These are phyloP conservation scores for Corydoras maculifer DNA, from an alignment of 2,113 vertebrate genomes.

Conservation along the genomic window DNA sequence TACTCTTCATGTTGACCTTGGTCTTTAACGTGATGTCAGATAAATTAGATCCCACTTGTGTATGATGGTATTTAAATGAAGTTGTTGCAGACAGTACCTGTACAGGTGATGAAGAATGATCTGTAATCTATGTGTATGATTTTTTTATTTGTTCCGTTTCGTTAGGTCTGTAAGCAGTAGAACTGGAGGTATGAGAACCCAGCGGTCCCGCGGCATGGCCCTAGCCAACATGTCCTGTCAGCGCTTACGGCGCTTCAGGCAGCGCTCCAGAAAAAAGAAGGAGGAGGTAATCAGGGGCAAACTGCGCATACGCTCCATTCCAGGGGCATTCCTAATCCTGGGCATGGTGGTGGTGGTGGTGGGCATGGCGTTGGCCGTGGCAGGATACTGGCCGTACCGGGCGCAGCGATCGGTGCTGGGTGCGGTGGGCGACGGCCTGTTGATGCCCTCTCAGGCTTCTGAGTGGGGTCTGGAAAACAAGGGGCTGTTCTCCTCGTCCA, in stretches of 20 bases:
- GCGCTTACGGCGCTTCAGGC: conserved; percentile 49
- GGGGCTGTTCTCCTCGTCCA: conserved; percentile 49
- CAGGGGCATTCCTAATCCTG: conserved; percentile 82
- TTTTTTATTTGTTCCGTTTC: background rate
- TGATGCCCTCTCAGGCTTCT: conserved; percentile 35
- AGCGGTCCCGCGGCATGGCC: conserved; percentile 29
- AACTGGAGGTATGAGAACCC: conserved; percentile 54
- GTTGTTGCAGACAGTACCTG: no score
- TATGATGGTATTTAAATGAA: no score
- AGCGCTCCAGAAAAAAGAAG: conserved; percentile 56
- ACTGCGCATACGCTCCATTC: conserved; percentile 83
- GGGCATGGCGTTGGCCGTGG: conserved; percentile 83
- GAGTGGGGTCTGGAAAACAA: conserved; percentile 63
- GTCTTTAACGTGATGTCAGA: no score
- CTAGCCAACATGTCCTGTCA: conserved; percentile 37
- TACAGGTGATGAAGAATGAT: no score
- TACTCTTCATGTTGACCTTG: no score
- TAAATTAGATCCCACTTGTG: no score
- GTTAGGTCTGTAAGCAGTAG: background rate
- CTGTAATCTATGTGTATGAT: background rate
- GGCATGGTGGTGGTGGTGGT: conserved; percentile 80
- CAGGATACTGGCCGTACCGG: conserved; percentile 87
- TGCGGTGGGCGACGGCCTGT: conserved; percentile 16
- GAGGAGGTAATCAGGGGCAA: conserved; percentile 64
- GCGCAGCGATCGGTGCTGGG: conserved; percentile 38